phyloP scores from a whole-genome alignment of 2,888 invertebrate genomes.

The Heliconius charithonia region DNA sequence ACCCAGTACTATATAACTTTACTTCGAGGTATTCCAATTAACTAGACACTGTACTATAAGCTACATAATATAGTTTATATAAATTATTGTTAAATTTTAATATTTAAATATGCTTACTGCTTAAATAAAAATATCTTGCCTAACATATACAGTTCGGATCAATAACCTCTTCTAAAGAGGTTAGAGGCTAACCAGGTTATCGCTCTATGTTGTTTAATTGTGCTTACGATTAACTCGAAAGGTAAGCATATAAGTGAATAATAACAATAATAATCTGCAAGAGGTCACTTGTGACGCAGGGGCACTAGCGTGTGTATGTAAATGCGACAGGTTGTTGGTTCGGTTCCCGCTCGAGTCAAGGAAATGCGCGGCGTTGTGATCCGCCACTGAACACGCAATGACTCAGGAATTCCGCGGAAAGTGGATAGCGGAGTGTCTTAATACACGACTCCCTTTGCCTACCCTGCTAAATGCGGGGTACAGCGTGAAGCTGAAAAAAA shows the following conservation, averaged over 20 bases:
- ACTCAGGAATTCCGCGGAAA: no score
- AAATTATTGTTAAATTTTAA: background rate
- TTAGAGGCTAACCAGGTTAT: slow-evolving; percentile 28
- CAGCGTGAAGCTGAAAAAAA: no score
- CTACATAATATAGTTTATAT: background rate
- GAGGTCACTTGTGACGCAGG: no score
- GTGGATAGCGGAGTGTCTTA: no score
- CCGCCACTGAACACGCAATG: no score
- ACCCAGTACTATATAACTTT: background rate
- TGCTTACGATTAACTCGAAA: slow-evolving; percentile 21
- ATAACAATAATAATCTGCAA: slow-evolving; percentile 2
- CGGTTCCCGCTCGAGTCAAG: no score
- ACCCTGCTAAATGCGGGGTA: no score
- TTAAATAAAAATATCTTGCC: slow-evolving; percentile 12
- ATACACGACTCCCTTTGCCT: no score
- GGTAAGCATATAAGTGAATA: background rate
- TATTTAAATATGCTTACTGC: background rate
- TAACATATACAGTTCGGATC: slow-evolving; percentile 21
- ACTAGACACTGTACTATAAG: background rate
- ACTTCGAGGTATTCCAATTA: background rate
- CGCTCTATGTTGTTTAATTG: slow-evolving; percentile 22
- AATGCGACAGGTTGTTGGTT: no score
- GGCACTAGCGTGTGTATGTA: no score
- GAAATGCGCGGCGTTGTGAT: no score
- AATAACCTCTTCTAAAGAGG: slow-evolving; percentile 25